Conservation (phyloP, 1,140 invertebrate species). For the Phymastichus coffea region DNA sequence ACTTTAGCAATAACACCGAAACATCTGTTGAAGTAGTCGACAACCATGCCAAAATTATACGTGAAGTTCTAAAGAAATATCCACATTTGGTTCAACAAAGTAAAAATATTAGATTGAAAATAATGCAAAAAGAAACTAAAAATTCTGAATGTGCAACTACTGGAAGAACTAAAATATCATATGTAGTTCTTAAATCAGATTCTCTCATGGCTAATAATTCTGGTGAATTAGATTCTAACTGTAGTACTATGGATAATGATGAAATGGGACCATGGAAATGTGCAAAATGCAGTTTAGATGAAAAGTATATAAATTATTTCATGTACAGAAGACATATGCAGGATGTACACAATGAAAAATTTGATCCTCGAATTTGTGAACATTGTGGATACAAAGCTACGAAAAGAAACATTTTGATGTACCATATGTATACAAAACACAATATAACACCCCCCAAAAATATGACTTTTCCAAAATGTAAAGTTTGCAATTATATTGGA, state of each 20-base stretch:
- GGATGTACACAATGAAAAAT: constrained; percentile 77
- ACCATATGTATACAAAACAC: constrained; percentile 81
- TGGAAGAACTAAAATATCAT: constrained; percentile 55
- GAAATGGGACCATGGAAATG: constrained; percentile 56
- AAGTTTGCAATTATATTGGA: constrained; percentile 72
- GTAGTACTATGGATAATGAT: constrained; percentile 39
- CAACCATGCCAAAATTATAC: constrained; percentile 82
- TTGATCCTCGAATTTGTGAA: constrained; percentile 78
- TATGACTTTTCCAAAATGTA: constrained; percentile 74
- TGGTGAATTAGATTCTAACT: constrained; percentile 35
- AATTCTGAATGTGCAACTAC: constrained; percentile 42
- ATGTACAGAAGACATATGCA: constrained; percentile 78
- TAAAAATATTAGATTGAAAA: constrained; percentile 84
- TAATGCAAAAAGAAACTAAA: constrained; percentile 64
- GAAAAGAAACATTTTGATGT: constrained; percentile 74
- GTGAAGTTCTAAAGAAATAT: constrained; percentile 83
- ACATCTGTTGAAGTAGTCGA: constrained; percentile 57
- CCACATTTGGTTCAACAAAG: constrained; percentile 82
- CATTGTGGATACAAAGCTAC: constrained; percentile 77
- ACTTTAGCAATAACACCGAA: constrained; percentile 49
- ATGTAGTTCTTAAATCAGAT: constrained; percentile 59
- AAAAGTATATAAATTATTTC: constrained; percentile 73
- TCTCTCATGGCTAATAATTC: constrained; percentile 43
- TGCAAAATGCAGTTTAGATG: constrained; percentile 58
- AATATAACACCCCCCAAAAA: constrained; percentile 70